Base-by-base conservation (phyloP, 2,797 vertebrate genomes). In the Synaphobranchus kaupii region DNA sequence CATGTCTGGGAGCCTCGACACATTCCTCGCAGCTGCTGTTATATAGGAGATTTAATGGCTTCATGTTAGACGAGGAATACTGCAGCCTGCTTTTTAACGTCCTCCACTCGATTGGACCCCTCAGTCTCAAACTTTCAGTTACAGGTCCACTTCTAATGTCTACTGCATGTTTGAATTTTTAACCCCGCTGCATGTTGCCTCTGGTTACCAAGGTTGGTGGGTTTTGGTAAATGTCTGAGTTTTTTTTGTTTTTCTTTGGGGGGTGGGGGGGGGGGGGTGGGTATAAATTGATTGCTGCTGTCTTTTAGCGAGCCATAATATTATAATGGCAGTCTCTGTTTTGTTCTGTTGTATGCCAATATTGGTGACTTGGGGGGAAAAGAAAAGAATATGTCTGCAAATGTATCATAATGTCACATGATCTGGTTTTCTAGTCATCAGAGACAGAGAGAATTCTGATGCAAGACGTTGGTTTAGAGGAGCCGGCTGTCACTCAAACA, bases 361-460 rank as follows among this genome's bases (percentile, higher is more conserved):
- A 5, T 31, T 68, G 66, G 66, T 68, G 66, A 68, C 28, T 68
- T 68, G 3, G 4, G 39, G 39, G 39, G n/a, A n/a, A n/a, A n/a
- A 39, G 39, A 39, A 39, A 50, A 50, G 15, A 22, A 31, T 83
- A 17, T 56, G 9, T 83, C 10, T 58, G 6, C 34, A 25, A 4
- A 10, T 28, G 25, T 83, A n/a, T 56, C 17, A 4, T 31, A 22
- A 17, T 34, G 34, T 85, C 15, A n/a, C 4, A 17, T 54, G 0
- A 87, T 87, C 50, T 82, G 48, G 20, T 88, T 47, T 31, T 7
- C 34, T 47, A 95, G 94, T 92, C 90, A 9, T 89, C 91, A n/a
- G 94, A 92, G 2, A 91, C 92, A 2, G 94, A 95, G 87, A 91
- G 91, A 28, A 96, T 95, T 8, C 89, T 93, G 87, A 94, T 96